These are phyloP conservation scores for Callinectes sapidus DNA, from an alignment of 2,888 invertebrate genomes.

Conservation along the genomic window DNA sequence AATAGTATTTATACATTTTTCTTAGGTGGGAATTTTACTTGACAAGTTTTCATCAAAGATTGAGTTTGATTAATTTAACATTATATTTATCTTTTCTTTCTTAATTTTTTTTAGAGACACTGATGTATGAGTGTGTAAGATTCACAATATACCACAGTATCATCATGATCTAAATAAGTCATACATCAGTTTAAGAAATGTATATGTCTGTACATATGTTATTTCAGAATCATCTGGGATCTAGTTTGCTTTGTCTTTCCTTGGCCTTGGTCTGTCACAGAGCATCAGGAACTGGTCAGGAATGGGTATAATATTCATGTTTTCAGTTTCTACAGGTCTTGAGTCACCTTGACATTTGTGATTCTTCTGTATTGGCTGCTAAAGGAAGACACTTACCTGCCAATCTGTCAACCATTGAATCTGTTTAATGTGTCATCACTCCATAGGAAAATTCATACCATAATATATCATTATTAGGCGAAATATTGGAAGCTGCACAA, in stretches of 20 bases:
- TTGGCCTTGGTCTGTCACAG: constrained; percentile 29
- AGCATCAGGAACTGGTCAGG: constrained; percentile 2
- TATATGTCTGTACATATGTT: not conserved
- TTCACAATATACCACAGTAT: not conserved
- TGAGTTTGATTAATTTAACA: not conserved
- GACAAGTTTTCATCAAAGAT: not conserved
- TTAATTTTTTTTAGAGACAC: not conserved
- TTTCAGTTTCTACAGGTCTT: constrained; percentile 19
- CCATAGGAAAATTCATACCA: not conserved
- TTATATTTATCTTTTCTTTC: not conserved
- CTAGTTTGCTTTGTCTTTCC: constrained; percentile 27
- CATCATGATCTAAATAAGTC: not conserved
- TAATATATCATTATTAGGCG: not conserved
- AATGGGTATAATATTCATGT: not conserved
- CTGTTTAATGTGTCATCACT: not conserved
- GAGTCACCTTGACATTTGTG: constrained; percentile 14
- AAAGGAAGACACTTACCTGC: not conserved
- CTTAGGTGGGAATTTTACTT: not conserved
- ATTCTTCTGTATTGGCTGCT: constrained; percentile 27
- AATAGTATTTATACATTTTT: not conserved
- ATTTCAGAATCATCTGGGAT: constrained; percentile 36
- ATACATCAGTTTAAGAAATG: constrained; percentile 11
- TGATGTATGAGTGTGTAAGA: not conserved
- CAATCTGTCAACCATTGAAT: not conserved
- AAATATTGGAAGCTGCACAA: not conserved